A percentile compares a stretch with the other conserved stretches of the same genome.
These are phyloP conservation scores for Plebejus melissa DNA, from an alignment of 2,888 invertebrate genomes.

Conservation along the genomic window DNA sequence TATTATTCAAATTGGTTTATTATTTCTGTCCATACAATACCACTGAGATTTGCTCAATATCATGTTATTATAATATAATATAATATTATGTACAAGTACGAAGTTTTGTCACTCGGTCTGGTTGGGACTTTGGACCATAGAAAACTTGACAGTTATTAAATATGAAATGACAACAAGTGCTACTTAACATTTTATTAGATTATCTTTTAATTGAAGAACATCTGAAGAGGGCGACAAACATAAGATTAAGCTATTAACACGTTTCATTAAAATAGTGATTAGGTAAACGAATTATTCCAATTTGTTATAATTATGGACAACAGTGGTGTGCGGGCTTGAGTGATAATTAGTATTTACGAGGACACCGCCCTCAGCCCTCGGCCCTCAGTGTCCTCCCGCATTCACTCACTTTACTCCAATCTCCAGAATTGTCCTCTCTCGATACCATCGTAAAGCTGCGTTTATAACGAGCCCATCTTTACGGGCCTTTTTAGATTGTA, in stretches of 20 bases:
- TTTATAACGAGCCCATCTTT: slow-evolving; percentile 30
- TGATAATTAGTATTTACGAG: slow-evolving; percentile 65
- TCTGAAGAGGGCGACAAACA: slow-evolving; percentile 3
- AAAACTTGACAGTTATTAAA: background rate
- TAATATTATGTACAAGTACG: too few relatives aligned
- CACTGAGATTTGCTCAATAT: background rate
- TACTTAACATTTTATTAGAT: background rate
- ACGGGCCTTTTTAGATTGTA: background rate
- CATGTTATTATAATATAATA: too few relatives aligned
- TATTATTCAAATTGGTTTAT: slow-evolving; percentile 15
- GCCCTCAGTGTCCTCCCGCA: slow-evolving; percentile 45
- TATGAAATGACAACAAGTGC: background rate
- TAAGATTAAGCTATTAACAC: slow-evolving; percentile 1
- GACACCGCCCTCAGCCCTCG: slow-evolving; percentile 45
- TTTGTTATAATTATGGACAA: slow-evolving; percentile 26
- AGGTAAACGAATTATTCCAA: slow-evolving; percentile 24
- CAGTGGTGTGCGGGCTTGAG: slow-evolving; percentile 35
- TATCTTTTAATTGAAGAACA: background rate
- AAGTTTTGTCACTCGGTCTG: background rate
- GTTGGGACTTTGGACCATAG: background rate
- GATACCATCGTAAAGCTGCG: slow-evolving; percentile 36
- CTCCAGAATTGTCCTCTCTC: slow-evolving; percentile 44
- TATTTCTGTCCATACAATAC: background rate
- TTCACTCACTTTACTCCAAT: slow-evolving; percentile 53
- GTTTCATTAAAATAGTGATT: slow-evolving; percentile 11